Conservation (phyloP, 2,797 vertebrate genomes). For the Tragopan temminckii region DNA sequence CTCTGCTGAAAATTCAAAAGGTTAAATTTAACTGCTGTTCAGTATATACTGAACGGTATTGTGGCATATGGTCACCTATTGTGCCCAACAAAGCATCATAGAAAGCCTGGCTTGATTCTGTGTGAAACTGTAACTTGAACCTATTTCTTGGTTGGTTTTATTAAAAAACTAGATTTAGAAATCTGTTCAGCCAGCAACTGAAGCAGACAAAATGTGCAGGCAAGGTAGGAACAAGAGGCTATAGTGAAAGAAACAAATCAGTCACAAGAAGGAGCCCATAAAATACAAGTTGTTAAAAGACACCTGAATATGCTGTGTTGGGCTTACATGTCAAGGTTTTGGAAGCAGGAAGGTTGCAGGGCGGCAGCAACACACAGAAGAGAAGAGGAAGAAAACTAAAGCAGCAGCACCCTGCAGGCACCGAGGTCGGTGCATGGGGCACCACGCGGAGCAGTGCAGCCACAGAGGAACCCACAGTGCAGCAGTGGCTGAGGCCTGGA, state of each 20-base stretch:
- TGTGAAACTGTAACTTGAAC: not conserved
- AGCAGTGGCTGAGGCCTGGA: not conserved
- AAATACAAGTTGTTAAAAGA: not conserved
- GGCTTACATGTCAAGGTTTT: not conserved
- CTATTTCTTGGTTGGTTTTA: not conserved
- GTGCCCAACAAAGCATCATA: not conserved
- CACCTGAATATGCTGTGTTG: not conserved
- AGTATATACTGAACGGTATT: not conserved
- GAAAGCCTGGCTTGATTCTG: not conserved
- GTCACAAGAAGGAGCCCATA: not conserved
- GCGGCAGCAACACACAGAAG: not conserved
- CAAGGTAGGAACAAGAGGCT: not conserved
- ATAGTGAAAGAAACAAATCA: not conserved
- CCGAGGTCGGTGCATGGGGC: not conserved
- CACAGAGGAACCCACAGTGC: not conserved
- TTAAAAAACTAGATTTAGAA: not conserved
- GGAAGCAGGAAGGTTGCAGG: not conserved
- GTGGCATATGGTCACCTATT: not conserved
- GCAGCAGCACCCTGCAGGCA: not conserved
- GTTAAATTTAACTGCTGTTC: slow-evolving; percentile 28
- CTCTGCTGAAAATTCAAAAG: slow-evolving; percentile 23
- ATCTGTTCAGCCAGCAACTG: not conserved
- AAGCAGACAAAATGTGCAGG: not conserved
- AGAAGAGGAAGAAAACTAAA: not conserved
- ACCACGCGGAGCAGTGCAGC: not conserved